phyloP scores from a whole-genome alignment of 2,888 invertebrate genomes.

The Acronicta alni region DNA sequence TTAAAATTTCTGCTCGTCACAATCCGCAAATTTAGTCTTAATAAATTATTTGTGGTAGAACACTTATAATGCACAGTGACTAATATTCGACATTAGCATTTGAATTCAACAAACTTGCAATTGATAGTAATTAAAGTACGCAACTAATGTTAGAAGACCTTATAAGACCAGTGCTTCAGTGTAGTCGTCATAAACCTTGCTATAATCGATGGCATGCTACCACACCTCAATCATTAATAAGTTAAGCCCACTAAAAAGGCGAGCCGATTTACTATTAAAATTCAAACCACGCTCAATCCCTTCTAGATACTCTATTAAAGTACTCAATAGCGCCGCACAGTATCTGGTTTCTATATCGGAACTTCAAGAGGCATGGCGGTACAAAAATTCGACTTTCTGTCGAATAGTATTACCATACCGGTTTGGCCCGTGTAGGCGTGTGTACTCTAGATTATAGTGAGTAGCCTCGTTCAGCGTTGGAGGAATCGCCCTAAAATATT shows the following conservation, averaged over 20 bases:
- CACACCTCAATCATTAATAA: constrained; percentile 47
- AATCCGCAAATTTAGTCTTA: no score
- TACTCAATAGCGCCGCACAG: constrained; percentile 64
- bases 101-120: neutral
- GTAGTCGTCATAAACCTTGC: constrained; percentile 28
- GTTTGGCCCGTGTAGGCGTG: constrained; percentile 63
- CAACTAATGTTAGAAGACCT: constrained; percentile 26
- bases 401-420: constrained; percentile 62
- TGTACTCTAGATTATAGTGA: constrained; percentile 53
- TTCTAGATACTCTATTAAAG: constrained; percentile 62
- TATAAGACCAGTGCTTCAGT: neutral
- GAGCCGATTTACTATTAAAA: constrained; percentile 42
- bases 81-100: no score
- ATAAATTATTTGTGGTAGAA: no score
- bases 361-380: constrained; percentile 64
- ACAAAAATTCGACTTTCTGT: constrained; percentile 75
- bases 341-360: constrained; percentile 80
- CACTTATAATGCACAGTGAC: no score
- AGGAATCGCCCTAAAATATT: constrained; percentile 50
- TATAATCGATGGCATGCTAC: constrained; percentile 35
- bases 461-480: constrained; percentile 41
- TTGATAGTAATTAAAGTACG: constrained; percentile 22
- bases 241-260: constrained; percentile 34
- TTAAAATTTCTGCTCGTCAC: no score
- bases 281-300: constrained; percentile 47